Conservation (phyloP, 2,113 vertebrate genomes). For the Gnathonemus echidnorhynchus region DNA sequence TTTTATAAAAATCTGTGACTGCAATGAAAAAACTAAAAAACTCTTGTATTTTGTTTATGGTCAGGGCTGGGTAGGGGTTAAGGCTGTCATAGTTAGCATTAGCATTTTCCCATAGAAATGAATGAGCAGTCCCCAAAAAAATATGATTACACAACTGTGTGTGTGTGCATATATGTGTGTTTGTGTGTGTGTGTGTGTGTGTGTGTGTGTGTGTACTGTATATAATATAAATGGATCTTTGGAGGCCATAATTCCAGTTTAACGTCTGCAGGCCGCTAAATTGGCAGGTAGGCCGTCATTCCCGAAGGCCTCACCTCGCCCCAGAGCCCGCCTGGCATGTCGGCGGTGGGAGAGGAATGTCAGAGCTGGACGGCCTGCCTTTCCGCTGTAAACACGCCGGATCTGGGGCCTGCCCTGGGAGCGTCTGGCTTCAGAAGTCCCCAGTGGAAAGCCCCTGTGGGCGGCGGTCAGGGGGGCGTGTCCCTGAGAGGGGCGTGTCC, state of each 20-base stretch:
- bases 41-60: too few species aligned
- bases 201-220: too few species aligned
- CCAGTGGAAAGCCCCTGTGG: slow-evolving; percentile 30
- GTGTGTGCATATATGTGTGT: neutral
- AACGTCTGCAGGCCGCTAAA: slow-evolving; percentile 35
- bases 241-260: slow-evolving; percentile 21
- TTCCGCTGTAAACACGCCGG: slow-evolving; percentile 52
- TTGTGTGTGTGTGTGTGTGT: neutral
- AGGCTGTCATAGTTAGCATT: too few species aligned
- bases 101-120: too few species aligned
- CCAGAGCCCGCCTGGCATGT: slow-evolving; percentile 30
- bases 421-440: slow-evolving; percentile 45
- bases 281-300: slow-evolving; percentile 38
- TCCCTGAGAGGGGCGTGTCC: neutral
- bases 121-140: too few species aligned
- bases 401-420: slow-evolving; percentile 41
- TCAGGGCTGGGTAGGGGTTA: too few species aligned
- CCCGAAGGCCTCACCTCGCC: slow-evolving; percentile 23
- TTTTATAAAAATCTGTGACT: too few species aligned
- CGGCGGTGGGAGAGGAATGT: slow-evolving; percentile 43
- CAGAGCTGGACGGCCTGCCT: slow-evolving; percentile 39
- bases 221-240: neutral
- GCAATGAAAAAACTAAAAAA: too few species aligned
- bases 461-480: neutral
- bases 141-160: too few species aligned